These are phyloP conservation scores for Channa maculata DNA, from an alignment of 2,113 vertebrate species.

Conservation along the genomic window DNA sequence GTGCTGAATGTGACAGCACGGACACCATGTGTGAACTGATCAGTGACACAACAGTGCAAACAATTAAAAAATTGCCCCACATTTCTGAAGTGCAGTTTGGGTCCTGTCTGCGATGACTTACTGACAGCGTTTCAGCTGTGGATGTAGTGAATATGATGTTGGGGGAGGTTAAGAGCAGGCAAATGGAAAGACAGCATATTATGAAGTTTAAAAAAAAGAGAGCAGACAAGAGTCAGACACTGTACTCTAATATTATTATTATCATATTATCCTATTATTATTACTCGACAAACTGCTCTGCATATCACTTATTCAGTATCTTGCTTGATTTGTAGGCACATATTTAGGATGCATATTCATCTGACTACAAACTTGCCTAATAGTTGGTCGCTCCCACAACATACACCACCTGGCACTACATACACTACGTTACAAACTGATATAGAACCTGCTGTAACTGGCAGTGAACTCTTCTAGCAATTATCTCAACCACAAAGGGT, in stretches of 20 bases:
- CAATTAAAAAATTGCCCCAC: slow-evolving; percentile 67
- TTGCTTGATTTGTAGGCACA: background rate
- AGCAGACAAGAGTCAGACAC: background rate
- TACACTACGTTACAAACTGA: slow-evolving; percentile 6
- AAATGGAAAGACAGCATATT: too few species aligned
- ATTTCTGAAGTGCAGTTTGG: slow-evolving; percentile 53
- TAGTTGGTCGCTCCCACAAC: background rate
- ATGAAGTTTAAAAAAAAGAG: too few species aligned
- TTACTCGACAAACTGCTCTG: background rate
- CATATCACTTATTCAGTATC: background rate
- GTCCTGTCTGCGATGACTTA: slow-evolving; percentile 39
- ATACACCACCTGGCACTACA: background rate
- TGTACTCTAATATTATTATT: background rate
- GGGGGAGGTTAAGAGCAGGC: too few species aligned
- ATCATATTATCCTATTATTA: too few species aligned
- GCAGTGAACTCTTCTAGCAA: slow-evolving; percentile 16
- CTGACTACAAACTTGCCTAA: background rate
- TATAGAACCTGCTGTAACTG: slow-evolving; percentile 25
- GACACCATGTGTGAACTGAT: slow-evolving; percentile 46
- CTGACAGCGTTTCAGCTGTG: slow-evolving; percentile 11
- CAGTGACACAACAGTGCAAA: slow-evolving; percentile 67
- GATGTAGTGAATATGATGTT: too few species aligned
- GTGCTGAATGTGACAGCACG: slow-evolving; percentile 34
- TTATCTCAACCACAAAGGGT: slow-evolving; percentile 27
- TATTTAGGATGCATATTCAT: background rate